These are phyloP conservation scores for Myotis lucifugus DNA, from an alignment of 2,113 vertebrate species.

Conservation along the genomic window DNA sequence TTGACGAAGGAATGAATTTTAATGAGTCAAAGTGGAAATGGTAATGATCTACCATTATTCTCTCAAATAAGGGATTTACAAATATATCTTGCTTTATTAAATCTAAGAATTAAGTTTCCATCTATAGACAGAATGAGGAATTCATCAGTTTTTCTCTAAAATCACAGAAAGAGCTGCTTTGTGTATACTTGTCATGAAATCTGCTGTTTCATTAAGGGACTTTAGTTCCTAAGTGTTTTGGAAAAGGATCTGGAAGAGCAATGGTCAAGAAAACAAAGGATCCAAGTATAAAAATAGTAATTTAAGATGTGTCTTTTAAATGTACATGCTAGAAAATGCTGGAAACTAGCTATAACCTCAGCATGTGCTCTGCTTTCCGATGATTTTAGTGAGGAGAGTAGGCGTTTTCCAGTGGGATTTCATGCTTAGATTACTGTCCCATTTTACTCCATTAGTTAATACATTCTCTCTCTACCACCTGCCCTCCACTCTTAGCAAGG, in stretches of 20 bases:
- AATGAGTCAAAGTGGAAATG: constrained; percentile 44
- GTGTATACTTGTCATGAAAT: neutral
- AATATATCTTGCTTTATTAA: constrained; percentile 38
- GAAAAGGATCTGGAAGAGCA: constrained; percentile 62
- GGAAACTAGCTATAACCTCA: constrained; percentile 53
- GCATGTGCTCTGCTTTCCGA: constrained; percentile 43
- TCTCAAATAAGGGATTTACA: constrained; percentile 51
- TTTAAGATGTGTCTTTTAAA: constrained; percentile 50
- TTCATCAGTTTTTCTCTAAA: constrained; percentile 46
- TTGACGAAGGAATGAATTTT: constrained; percentile 57
- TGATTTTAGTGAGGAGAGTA: constrained; percentile 66
- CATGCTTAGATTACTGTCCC: constrained; percentile 80
- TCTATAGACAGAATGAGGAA: constrained; percentile 1
- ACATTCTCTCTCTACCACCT: constrained; percentile 33
- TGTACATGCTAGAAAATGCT: constrained; percentile 36
- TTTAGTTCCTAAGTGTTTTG: constrained; percentile 35
- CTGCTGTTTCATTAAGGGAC: neutral
- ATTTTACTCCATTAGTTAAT: constrained; percentile 76
- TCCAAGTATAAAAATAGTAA: constrained; percentile 52
- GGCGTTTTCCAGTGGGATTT: constrained; percentile 79
- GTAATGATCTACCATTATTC: constrained; percentile 46
- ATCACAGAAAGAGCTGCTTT: neutral
- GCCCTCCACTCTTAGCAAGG: constrained; percentile 58
- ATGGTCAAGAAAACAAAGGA: constrained; percentile 62
- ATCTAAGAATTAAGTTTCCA: constrained; percentile 36